phyloP scores from a whole-genome alignment of 2,113 vertebrate genomes.

The Blennius ocellaris region DNA sequence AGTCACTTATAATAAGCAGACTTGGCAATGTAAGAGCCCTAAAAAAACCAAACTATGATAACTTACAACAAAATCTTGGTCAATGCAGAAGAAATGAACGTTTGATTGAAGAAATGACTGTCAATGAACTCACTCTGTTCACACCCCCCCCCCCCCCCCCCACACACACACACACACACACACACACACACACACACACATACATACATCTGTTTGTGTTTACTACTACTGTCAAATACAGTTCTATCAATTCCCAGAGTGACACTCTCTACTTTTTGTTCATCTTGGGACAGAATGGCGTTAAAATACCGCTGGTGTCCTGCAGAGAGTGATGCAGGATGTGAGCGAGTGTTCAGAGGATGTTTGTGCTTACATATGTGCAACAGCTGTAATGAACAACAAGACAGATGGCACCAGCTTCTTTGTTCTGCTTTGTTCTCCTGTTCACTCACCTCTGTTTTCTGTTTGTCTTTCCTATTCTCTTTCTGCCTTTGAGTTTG shows the following conservation, averaged over 20 bases:
- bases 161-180: too few species aligned
- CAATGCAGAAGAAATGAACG: conserved; percentile 5
- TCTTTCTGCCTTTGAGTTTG: conserved; percentile 27
- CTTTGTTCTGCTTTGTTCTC: conserved; percentile 53
- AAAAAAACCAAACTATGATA: too few species aligned
- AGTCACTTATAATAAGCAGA: too few species aligned
- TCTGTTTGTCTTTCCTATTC: conserved; percentile 28
- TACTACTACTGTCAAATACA: conserved; percentile 53
- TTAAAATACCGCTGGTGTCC: conserved; percentile 59
- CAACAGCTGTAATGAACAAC: conserved; percentile 51
- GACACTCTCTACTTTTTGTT: conserved; percentile 55
- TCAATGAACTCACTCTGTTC: conserved; percentile 37
- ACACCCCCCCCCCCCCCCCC: background rate
- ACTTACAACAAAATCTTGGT: background rate
- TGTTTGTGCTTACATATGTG: conserved; percentile 20
- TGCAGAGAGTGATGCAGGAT: conserved; percentile 43
- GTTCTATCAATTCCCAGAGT: conserved; percentile 66
- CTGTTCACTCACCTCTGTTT: conserved; percentile 37
- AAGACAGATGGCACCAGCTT: conserved; percentile 54
- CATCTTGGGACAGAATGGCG: conserved; percentile 52
- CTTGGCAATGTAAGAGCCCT: too few species aligned
- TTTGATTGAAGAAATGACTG: too few species aligned
- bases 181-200: too few species aligned
- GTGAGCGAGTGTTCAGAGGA: conserved; percentile 14
- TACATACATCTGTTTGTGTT: conserved; percentile 29